Percentiles rank a stretch among this genome's conserved stretches.
Conservation (phyloP, 1,140 invertebrate species). For the Metaphire vulgaris region DNA sequence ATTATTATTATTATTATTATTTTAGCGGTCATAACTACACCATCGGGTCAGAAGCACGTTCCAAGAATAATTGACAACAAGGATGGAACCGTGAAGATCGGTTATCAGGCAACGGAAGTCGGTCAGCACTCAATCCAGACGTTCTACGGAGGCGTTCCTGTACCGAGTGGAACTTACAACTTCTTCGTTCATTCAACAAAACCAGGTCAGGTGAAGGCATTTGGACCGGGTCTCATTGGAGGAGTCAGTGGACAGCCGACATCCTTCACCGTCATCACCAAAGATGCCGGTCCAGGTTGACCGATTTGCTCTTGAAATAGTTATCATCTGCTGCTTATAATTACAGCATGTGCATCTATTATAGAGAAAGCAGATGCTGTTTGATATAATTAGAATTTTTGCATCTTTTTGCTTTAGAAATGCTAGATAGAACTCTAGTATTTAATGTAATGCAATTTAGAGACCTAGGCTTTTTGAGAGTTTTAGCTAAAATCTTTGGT, state of each 20-base stretch:
- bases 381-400: too few relatives aligned
- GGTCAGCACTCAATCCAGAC: slow-evolving; percentile 66
- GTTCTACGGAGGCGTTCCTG: slow-evolving; percentile 17
- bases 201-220: slow-evolving; percentile 84
- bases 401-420: too few relatives aligned
- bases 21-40: slow-evolving; percentile 72
- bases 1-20: slow-evolving; percentile 17
- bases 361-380: too few relatives aligned
- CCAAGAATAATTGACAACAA: slow-evolving; percentile 82
- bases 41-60: slow-evolving; percentile 74
- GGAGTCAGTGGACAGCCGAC: slow-evolving; percentile 81
- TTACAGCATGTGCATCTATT: too few relatives aligned
- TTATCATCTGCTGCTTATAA: too few relatives aligned
- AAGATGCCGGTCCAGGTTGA: slow-evolving; percentile 78
- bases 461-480: too few relatives aligned
- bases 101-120: slow-evolving; percentile 87
- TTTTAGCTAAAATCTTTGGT: too few relatives aligned
- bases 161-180: slow-evolving; percentile 82
- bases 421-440: too few relatives aligned
- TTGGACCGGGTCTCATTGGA: slow-evolving; percentile 63
- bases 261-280: slow-evolving; percentile 90
- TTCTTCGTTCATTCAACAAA: slow-evolving; percentile 89
- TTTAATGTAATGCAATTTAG: too few relatives aligned
- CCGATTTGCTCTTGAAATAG: too few relatives aligned
- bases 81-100: slow-evolving; percentile 90